Evolutionary conservation across 2,888 invertebrate genomes (phyloP).

Genomic region (Drosophila pullipes): DNA sequence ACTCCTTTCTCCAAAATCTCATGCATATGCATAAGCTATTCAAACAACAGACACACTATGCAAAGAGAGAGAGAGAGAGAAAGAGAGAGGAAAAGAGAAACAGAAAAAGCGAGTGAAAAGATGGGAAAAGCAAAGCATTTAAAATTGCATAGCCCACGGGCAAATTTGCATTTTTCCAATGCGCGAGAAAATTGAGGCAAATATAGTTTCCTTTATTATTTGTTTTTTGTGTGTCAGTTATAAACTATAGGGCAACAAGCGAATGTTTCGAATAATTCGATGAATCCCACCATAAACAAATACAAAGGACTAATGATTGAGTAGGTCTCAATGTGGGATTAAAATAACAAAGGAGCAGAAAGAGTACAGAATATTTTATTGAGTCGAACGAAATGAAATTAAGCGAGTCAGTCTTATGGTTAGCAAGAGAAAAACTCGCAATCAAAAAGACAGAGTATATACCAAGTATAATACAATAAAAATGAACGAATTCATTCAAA

Average conservation of each 20-base stretch:
- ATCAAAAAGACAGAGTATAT: background rate
- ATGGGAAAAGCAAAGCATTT: conserved; percentile 69
- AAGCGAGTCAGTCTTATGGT: background rate
- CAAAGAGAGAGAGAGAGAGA: background rate
- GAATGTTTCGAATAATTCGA: conserved; percentile 31
- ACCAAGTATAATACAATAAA: background rate
- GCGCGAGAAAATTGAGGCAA: conserved; percentile 54
- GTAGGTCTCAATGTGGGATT: conserved; percentile 1
- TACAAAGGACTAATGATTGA: conserved; percentile 3
- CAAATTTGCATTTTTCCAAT: conserved; percentile 62
- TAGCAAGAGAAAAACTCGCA: background rate
- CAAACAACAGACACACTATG: conserved; percentile 37
- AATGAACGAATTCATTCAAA: background rate
- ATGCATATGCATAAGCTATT: conserved; percentile 70
- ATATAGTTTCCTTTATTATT: conserved; percentile 34
- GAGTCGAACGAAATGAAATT: background rate
- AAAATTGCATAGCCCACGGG: conserved; percentile 58
- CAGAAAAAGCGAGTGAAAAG: conserved; percentile 24
- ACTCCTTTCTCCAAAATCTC: conserved; percentile 41
- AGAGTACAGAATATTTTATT: background rate
- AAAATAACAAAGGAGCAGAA: background rate
- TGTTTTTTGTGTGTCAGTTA: conserved; percentile 12
- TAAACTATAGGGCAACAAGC: conserved; percentile 38
- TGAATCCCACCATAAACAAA: conserved; percentile 9
- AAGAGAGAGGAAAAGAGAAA: background rate